Evolutionary conservation across 2,888 invertebrate genomes (phyloP), one percentile per base, ranked within the genome.

Genomic region (Cryptops parisi): DNA sequence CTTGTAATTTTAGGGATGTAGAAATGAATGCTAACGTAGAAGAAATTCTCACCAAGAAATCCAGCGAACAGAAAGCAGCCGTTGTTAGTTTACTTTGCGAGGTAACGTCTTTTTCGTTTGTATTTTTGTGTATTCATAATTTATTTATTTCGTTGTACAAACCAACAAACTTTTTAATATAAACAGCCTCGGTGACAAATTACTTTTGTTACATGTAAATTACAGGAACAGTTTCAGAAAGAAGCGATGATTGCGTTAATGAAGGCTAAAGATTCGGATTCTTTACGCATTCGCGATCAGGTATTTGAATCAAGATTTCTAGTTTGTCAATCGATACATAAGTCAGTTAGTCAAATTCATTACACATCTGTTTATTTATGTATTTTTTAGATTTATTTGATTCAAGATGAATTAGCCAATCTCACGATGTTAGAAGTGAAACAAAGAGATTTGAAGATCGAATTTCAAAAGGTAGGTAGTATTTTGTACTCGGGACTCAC

Each of bases 381-480:
- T n/a, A 33, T 33, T 33, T 33, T 6, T 6, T 15, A 33, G 33
- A 33, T 33, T 33, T 33, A 33, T 33, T 6, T 57, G 19, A 49
- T 57, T 1, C 55, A 57, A 44, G 52, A 57, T 15, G 57, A 57
- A 27, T 39, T 57, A 25, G 17, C 53, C 17, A 57, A 55, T 15
- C 25, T 57, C 9, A 53, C 57, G n/a, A 38, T 53, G 39, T 23
- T 57, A 24, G 57, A 57, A 49, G 21, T 57, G 19, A 55, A 52
- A 41, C 57, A 55, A 33, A 26, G 46, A n/a, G 25, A 52, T 33
- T 45, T 57, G 21, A 52, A 46, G 26, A 47, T 55, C n/a, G 52
- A 47, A 19, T 48, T 45, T 24, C 55, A 55, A 46, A 39, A 49
- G 39, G 57, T 57, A 21, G 40, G 15, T 41, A 5, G 23, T 21